Evolutionary conservation across 2,888 invertebrate species (phyloP), one percentile per base, ranked within the genome.

Genomic region (Hedya salicella): DNA sequence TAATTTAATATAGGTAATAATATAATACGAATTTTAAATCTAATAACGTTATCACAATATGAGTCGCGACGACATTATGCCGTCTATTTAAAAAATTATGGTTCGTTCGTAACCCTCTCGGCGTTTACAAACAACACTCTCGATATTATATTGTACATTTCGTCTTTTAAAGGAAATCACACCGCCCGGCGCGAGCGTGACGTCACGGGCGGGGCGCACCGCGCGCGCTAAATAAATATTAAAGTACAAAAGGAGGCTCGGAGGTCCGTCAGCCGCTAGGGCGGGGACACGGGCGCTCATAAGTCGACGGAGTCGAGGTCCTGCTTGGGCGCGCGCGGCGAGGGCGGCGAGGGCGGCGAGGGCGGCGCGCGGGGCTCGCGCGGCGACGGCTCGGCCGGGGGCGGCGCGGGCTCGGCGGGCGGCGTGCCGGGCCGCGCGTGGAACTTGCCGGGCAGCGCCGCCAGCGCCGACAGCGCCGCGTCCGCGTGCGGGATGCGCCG

Each of bases 401-500:
- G 50, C 82, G 82, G n/a, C 61, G 36, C 1, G 9, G 36, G 36
- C 36, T 64, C 59, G 59, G 60, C 65, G 42, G 69, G 62, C 32
- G 68, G 25, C 25, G 69, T 46, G 42, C 42, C 54, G 66, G 97
- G 94, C 19, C 99, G 94, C 75, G 97, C 96, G 85, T 89, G 89
- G 90, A 92, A 92, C 84, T 92, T 92, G 76, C 92, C 92, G 6
- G 92, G 92, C 70, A 96, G 93, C 81, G 94, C 91, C 39, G 91
- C 90, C 68, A 90, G 88, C 73, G 90, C 90, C 3, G 95, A 94
- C 72, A 96, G 95, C 80, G 95, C 96, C 73, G 96, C 96, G 83
- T 96, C 96, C 49, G 93, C 93, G 86, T 96, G 96, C 62, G 96
- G 96, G 85, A 96, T 91, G 82, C 96, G 96, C 13, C 89, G 88